Percentiles rank a stretch among this genome's conserved stretches.
phyloP scores from a whole-genome alignment of 1,140 invertebrate genomes.

The Psilanteris sp. region DNA sequence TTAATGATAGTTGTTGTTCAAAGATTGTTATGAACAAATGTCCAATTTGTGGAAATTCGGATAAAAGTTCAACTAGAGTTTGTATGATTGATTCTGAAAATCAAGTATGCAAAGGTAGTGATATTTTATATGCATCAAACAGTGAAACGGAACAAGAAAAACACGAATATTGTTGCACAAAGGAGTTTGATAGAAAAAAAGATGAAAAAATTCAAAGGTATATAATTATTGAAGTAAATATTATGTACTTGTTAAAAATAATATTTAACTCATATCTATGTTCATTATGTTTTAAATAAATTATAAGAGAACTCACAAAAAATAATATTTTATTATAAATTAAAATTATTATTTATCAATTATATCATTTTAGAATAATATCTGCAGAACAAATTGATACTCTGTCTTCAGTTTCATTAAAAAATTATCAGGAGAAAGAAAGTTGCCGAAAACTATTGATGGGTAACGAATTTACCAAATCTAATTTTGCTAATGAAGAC shows the following conservation, averaged over 20 bases:
- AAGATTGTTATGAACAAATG: constrained; percentile 75
- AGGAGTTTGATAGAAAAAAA: constrained; percentile 10
- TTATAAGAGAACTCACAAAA: no score
- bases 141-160: constrained; percentile 40
- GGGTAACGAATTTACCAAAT: constrained; percentile 72
- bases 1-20: constrained; percentile 77
- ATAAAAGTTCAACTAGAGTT: constrained; percentile 27
- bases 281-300: no score
- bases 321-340: no score
- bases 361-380: constrained; percentile 18
- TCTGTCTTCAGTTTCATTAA: constrained; percentile 75
- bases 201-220: constrained; percentile 18
- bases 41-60: constrained; percentile 64
- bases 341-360: no score
- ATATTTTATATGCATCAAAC: constrained; percentile 67
- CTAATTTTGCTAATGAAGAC: constrained; percentile 68
- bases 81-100: constrained; percentile 55
- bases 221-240: no score
- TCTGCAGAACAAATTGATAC: constrained; percentile 79
- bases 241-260: no score
- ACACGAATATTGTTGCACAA: constrained; percentile 64
- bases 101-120: constrained; percentile 67
- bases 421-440: constrained; percentile 60
- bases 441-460: constrained; percentile 71
- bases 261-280: no score